Evolutionary conservation across 1,140 invertebrate species (phyloP).

Genomic region (Drosophila nikananu): DNA sequence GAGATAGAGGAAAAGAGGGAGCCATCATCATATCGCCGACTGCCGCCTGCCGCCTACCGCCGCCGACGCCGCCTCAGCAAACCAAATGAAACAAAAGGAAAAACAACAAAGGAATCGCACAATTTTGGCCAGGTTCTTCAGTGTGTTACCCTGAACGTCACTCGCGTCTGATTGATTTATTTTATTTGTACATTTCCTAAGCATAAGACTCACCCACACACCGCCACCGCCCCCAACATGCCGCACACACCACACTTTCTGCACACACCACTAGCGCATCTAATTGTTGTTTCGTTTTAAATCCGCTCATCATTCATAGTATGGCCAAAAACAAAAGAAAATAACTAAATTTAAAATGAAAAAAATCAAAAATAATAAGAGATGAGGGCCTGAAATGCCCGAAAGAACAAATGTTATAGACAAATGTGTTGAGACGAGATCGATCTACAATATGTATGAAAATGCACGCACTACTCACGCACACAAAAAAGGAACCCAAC

Average conservation of each 20-base stretch:
- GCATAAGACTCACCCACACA: conserved; percentile 27
- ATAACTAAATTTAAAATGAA: neutral
- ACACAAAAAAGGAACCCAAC: conserved; percentile 24
- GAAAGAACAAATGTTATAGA: conserved; percentile 43
- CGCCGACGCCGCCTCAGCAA: conserved; percentile 15
- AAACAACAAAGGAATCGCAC: conserved; percentile 36
- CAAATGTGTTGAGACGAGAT: conserved; percentile 29
- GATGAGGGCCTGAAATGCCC: conserved; percentile 5
- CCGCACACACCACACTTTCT: conserved; percentile 6
- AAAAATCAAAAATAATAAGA: conserved; percentile 7
- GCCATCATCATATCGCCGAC: conserved; percentile 34
- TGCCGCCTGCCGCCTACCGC: conserved; percentile 1
- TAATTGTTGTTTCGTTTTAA: conserved; percentile 61
- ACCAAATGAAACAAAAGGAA: conserved; percentile 25
- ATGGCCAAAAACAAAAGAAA: conserved; percentile 36
- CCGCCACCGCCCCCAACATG: neutral
- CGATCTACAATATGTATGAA: conserved; percentile 21
- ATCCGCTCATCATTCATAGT: conserved; percentile 24
- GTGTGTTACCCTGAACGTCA: conserved; percentile 9
- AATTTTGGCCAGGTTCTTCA: conserved; percentile 34
- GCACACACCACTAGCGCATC: conserved; percentile 15
- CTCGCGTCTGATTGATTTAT: conserved; percentile 45
- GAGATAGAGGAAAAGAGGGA: neutral
- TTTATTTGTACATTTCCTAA: conserved; percentile 61
- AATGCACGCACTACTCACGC: conserved; percentile 34